Conservation (phyloP, 1,140 invertebrate species). For the Lepidotrigona ventralis region DNA sequence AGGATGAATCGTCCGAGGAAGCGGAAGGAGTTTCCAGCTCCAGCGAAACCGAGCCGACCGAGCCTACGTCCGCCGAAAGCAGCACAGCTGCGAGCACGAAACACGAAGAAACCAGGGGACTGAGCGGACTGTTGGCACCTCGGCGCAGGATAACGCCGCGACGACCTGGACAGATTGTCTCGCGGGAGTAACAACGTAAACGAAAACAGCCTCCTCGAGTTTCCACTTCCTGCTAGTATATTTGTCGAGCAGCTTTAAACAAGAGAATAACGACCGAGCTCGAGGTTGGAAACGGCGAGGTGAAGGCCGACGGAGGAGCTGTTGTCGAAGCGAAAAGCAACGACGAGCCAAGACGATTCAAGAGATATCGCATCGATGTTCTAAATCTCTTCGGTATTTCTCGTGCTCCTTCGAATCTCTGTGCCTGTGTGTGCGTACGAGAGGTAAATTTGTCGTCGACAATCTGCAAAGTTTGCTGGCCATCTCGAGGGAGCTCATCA, state of each 20-base stretch:
- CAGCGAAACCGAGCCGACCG: conserved; percentile 73
- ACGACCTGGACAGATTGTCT: conserved; percentile 79
- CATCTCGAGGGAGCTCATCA: too few relatives aligned
- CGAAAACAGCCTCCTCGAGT: not conserved
- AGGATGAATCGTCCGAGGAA: conserved; percentile 58
- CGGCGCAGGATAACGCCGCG: conserved; percentile 82
- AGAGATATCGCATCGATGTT: too few relatives aligned
- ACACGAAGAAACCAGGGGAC: conserved; percentile 81
- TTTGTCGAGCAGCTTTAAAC: too few relatives aligned
- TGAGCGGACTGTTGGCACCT: conserved; percentile 82
- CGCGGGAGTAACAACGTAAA: conserved; percentile 45
- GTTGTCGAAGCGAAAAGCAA: not conserved
- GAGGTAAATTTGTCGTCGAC: too few relatives aligned
- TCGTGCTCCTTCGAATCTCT: not conserved
- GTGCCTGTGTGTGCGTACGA: too few relatives aligned
- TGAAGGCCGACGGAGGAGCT: not conserved
- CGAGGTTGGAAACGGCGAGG: too few relatives aligned
- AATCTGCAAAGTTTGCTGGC: too few relatives aligned
- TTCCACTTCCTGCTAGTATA: not conserved
- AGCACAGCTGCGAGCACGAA: conserved; percentile 77
- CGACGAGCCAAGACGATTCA: not conserved
- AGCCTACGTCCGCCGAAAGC: conserved; percentile 77
- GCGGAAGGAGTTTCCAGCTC: not conserved
- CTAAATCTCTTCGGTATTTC: too few relatives aligned
- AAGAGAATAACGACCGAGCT: too few relatives aligned